Base-by-base conservation (phyloP, 2,888 invertebrate genomes). In the Operophtera brumata region DNA sequence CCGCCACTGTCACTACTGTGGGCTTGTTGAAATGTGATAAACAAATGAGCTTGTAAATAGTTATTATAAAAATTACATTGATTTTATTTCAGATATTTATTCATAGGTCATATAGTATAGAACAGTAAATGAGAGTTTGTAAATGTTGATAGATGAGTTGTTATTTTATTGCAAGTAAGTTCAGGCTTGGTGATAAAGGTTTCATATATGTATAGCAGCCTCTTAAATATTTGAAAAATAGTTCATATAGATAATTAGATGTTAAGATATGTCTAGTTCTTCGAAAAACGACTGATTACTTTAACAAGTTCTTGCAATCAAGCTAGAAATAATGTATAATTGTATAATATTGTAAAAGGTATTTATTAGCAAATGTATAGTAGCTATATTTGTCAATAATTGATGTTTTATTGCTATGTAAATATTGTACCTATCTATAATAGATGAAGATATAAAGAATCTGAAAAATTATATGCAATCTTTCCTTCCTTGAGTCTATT, bases 21-120 rank as follows among this genome's bases (percentile, higher is more conserved):
- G 78, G 73, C 71, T 69, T 74, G 74, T 77, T 81, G 72, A 88
- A 86, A 85, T 90, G 90, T 90, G 90, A 90, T 90, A 90, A 82
- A 79, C 75, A 77, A 75, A 86, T 83, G 89, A 90, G 89, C 89
- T 89, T 89, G 89, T 90, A 89, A 75, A 88, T 89, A 89, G 71
- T 67, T 79, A 80, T 82, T 77, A 67, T 76, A 77, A 72, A 74
- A 71, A 69, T 71, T 77, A 74, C 72, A 73, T 80, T 77, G 74
- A 76, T 71, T 71, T 57, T 79, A 76, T 78, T 73, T 69, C 70
- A 82, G 72, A 80, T 85, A 84, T 84, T 82, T 84, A 82, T 80
- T 80, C 70, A 78, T 84, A 82, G 78, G 76, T 72, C 70, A 74
- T 67, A 64, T 59, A 76, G 75, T 65, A 48, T 79, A 75, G 69